A percentile compares a stretch with the other conserved stretches of the same genome.
These are phyloP conservation scores for Solea solea DNA, from an alignment of 2,113 vertebrate species.

Conservation along the genomic window DNA sequence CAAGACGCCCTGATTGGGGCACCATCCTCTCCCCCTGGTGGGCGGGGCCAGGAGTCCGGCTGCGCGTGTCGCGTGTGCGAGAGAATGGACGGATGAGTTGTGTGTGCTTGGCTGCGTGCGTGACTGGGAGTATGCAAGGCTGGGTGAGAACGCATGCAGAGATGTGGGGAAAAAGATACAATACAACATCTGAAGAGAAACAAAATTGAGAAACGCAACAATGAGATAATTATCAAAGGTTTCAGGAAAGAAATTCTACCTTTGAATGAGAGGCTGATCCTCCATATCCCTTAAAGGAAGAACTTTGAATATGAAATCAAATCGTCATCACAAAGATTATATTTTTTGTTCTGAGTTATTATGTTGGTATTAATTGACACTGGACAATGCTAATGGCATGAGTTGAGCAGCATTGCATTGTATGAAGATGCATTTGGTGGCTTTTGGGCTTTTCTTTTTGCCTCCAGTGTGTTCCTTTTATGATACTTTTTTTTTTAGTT, in stretches of 20 bases:
- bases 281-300: constrained; percentile 86
- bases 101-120: constrained; percentile 84
- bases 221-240: constrained; percentile 55
- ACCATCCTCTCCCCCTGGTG: constrained; percentile 73
- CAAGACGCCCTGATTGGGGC: constrained; percentile 82
- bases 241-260: constrained; percentile 84
- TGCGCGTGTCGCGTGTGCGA: constrained; percentile 88
- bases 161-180: constrained; percentile 62
- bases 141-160: constrained; percentile 92
- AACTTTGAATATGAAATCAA: constrained; percentile 77
- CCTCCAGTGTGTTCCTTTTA: constrained; percentile 88
- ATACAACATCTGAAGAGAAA: constrained; percentile 73
- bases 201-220: constrained; percentile 69
- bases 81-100: constrained; percentile 85
- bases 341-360: constrained; percentile 67
- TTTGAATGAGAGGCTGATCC: constrained; percentile 87
- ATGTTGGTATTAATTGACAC: constrained; percentile 94
- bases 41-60: constrained; percentile 83
- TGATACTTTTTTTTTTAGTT: constrained; percentile 58
- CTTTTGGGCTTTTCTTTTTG: constrained; percentile 88
- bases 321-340: constrained; percentile 70
- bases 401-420: constrained; percentile 87
- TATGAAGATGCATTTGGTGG: constrained; percentile 79
- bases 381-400: constrained; percentile 89
- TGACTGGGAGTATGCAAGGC: constrained; percentile 77